These are phyloP conservation scores for Aurelia aurita complex sp. Pacific DNA, from an alignment of 30 jellyfish, hydroid and myxozoan genomes.

Conservation along the genomic window DNA sequence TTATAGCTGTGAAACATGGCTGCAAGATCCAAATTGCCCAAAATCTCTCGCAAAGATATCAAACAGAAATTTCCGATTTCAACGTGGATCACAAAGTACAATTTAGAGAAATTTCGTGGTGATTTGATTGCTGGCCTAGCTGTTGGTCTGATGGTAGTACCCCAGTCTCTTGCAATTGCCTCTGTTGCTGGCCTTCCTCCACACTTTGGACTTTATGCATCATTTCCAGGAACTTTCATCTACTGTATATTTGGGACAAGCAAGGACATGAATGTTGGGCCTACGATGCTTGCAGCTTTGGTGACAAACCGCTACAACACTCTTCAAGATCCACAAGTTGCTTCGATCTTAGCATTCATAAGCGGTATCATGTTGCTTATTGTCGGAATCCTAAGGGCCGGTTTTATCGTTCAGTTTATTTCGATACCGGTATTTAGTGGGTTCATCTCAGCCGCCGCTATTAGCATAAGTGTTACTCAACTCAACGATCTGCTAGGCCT, in stretches of 20 bases:
- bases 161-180: constrained; percentile 83
- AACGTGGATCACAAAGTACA: constrained; percentile 63
- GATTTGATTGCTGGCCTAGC: constrained; percentile 85
- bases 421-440: constrained; percentile 85
- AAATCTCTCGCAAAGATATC: not conserved
- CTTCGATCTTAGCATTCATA: constrained; percentile 69
- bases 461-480: constrained; percentile 55
- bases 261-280: constrained; percentile 82
- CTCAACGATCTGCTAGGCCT: constrained; percentile 70
- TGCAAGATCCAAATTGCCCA: no score
- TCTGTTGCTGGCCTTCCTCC: constrained; percentile 88
- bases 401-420: constrained; percentile 71
- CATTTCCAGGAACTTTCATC: constrained; percentile 77
- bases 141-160: constrained; percentile 79
- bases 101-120: constrained; percentile 55
- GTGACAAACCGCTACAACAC: constrained; percentile 53
- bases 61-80: constrained; percentile 46
- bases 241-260: constrained; percentile 86
- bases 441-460: constrained; percentile 82
- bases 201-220: constrained; percentile 80
- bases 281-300: constrained; percentile 72
- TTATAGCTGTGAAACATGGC: no score
- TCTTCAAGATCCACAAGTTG: constrained; percentile 28
- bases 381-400: constrained; percentile 66
- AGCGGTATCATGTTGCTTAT: constrained; percentile 58